A percentile compares a stretch with the other conserved stretches of the same genome.
phyloP scores from a whole-genome alignment of 2,797 vertebrate genomes.

The Coluber constrictor region DNA sequence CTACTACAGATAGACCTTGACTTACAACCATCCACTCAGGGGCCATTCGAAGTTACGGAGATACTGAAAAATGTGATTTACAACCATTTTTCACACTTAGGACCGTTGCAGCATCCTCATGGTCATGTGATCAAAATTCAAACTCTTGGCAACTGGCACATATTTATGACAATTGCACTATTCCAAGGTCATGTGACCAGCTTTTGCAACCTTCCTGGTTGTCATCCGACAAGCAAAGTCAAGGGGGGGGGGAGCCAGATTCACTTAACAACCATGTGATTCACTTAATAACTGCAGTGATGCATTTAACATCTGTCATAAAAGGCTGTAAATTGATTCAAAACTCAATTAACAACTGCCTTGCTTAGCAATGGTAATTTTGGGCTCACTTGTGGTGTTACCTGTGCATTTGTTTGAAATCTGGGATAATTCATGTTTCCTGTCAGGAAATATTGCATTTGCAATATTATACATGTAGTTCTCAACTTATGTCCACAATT shows the following conservation, averaged over 20 bases:
- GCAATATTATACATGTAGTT: neutral
- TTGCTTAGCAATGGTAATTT: neutral
- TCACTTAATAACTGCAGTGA: neutral
- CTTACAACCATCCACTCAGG: neutral
- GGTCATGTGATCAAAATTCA: no score
- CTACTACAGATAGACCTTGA: neutral
- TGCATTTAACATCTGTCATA: neutral
- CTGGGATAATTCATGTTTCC: neutral
- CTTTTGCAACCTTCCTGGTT: no score
- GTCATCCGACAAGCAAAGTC: no score
- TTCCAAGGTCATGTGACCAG: no score
- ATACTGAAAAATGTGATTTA: neutral
- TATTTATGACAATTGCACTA: no score
- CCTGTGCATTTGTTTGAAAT: neutral
- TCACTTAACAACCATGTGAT: neutral
- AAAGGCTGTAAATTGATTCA: neutral
- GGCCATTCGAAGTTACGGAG: neutral
- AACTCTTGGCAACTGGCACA: no score
- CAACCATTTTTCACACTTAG: no score
- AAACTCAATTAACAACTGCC: neutral
- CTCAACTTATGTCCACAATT: neutral
- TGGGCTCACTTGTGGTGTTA: neutral
- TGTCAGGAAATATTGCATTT: neutral
- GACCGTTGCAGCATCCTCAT: no score
- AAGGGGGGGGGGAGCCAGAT: neutral